Conservation (phyloP, 2,888 invertebrate genomes). For the Imbricaverruca yamaguchii region DNA sequence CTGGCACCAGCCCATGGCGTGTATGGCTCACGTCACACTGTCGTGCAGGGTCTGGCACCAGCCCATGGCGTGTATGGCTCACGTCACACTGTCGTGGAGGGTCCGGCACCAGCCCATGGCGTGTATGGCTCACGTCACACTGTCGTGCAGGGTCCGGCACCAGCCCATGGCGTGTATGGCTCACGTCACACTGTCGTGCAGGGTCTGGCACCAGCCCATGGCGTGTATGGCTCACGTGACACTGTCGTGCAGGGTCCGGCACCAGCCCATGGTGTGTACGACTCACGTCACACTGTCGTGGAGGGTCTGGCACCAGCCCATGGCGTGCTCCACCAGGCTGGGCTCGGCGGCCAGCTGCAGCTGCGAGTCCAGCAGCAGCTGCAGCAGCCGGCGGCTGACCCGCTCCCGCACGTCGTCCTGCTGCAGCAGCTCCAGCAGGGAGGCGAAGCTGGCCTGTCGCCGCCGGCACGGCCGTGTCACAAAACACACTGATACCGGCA, state of each 20-base stretch:
- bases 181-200: background rate
- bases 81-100: too few relatives aligned
- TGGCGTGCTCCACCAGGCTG: background rate
- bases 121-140: background rate
- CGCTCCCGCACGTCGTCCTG: background rate
- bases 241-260: background rate
- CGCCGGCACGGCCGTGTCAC: too few relatives aligned
- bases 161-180: background rate
- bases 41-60: too few relatives aligned
- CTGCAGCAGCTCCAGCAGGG: conserved; percentile 10
- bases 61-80: too few relatives aligned
- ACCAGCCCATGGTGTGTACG: background rate
- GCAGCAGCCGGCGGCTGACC: background rate
- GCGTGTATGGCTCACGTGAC: background rate
- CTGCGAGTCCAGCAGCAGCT: background rate
- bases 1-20: too few relatives aligned
- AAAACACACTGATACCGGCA: too few relatives aligned
- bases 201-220: background rate
- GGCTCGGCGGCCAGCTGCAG: background rate
- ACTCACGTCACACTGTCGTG: background rate
- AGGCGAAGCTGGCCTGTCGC: background rate
- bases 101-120: too few relatives aligned
- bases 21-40: too few relatives aligned
- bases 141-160: background rate
- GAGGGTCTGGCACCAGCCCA: background rate